Evolutionary conservation across 2,888 invertebrate species (phyloP).

Genomic region (Mimumesa dahlbomi): DNA sequence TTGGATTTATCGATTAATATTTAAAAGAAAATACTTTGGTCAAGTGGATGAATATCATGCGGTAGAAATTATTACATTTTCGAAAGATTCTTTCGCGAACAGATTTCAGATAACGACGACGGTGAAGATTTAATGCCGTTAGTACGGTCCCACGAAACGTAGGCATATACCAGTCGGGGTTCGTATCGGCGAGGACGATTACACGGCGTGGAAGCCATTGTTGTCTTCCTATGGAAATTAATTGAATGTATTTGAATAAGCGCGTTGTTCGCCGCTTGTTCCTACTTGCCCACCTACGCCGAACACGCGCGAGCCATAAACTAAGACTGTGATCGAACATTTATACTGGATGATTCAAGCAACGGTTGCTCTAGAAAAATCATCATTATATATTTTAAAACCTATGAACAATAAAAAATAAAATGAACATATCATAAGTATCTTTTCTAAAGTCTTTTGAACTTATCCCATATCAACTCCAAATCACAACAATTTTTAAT

Average conservation of each 20-base stretch:
- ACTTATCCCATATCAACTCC: too few relatives aligned
- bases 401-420: not conserved
- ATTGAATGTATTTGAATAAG: constrained; percentile 80
- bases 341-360: constrained; percentile 64
- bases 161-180: constrained; percentile 35
- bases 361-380: not conserved
- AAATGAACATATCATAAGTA: too few relatives aligned
- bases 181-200: constrained; percentile 60
- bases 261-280: constrained; percentile 75
- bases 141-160: constrained; percentile 54
- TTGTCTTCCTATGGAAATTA: constrained; percentile 79
- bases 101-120: constrained; percentile 45
- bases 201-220: constrained; percentile 72
- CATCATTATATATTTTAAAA: not conserved
- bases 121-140: constrained; percentile 58
- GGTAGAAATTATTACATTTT: too few relatives aligned
- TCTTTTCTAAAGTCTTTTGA: too few relatives aligned
- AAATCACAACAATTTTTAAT: too few relatives aligned
- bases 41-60: too few relatives aligned
- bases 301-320: constrained; percentile 68
- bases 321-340: constrained; percentile 58
- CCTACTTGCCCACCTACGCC: constrained; percentile 74
- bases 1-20: too few relatives aligned
- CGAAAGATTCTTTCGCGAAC: too few relatives aligned
- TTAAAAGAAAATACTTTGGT: too few relatives aligned